Evolutionary conservation across 1,140 invertebrate species (phyloP).

Genomic region (Orchesella cincta): DNA sequence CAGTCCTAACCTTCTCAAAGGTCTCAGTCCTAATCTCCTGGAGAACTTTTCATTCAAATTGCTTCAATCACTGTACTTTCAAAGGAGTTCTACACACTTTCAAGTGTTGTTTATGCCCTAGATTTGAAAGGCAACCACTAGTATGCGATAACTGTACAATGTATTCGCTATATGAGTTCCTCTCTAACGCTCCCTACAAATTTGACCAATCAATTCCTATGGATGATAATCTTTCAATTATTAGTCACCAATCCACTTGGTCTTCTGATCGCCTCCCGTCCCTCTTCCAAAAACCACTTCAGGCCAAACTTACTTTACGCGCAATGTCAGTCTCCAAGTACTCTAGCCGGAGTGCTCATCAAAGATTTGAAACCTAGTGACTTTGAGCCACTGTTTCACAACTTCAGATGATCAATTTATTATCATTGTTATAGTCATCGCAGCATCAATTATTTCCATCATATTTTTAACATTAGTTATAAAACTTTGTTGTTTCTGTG

Average conservation of each 20-base stretch:
- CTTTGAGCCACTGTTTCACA: conserved; percentile 43
- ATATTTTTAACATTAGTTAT: conserved; percentile 37
- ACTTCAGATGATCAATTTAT: conserved; percentile 38
- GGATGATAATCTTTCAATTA: conserved; percentile 19
- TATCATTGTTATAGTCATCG: conserved; percentile 44
- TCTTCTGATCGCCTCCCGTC: neutral
- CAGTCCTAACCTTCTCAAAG: conserved; percentile 71
- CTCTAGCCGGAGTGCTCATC: conserved; percentile 31
- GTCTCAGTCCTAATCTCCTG: conserved; percentile 73
- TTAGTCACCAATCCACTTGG: conserved; percentile 5
- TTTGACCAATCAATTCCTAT: conserved; percentile 2
- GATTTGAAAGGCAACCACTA: too few species aligned
- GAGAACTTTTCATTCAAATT: conserved; percentile 66
- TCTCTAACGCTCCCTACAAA: neutral
- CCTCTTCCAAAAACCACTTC: neutral
- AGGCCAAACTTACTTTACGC: conserved; percentile 32
- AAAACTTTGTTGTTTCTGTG: conserved; percentile 40
- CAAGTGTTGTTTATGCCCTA: too few species aligned
- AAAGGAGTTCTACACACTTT: too few species aligned
- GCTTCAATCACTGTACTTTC: conserved; percentile 39
- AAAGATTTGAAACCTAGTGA: conserved; percentile 41
- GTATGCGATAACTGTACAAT: too few species aligned
- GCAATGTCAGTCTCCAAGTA: conserved; percentile 33
- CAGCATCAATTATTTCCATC: conserved; percentile 35
- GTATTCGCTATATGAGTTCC: too few species aligned